Base-by-base conservation (phyloP, 2,113 vertebrate species). In the Xenotilapia caudafasciata region DNA sequence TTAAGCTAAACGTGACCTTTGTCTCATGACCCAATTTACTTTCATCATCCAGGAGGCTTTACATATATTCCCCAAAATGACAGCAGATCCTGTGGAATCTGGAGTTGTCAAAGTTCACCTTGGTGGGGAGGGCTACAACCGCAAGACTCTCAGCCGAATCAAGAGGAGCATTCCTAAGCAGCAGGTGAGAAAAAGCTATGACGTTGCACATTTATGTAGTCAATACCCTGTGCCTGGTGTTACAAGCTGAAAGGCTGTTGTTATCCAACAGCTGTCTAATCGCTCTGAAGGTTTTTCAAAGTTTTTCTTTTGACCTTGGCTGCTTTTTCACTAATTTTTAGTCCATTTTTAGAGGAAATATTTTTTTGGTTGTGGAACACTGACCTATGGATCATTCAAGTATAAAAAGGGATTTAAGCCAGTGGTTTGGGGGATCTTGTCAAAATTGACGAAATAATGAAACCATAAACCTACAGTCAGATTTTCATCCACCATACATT, bases 111-210 rank as follows among this genome's bases (percentile, higher is more conserved):
- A 90, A 88, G 94, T 98, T 84, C 96, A 96, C 51, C 96, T 97
- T 0, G 94, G 96, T 0, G 97, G 97, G 17, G 97, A 97, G 33
- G 96, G 96, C 21, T 98, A 98, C 91, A 98, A 98, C 93, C 97
- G 97, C 35, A 98, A 98, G 95, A 98, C 97, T 0, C 96, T 98
- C 88, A 97, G 96, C 96, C 95, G 97, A 38, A 94, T 97, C 80
- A 98, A 97, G 94, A 97, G 96, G 94, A 97, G 93, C 40, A 90
- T 97, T 83, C 95, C 96, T 47, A 97, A 97, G 90, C 96, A 97
- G 85, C 97, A 98, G 97, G 97, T 97, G 86, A 88, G 90, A 40
- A 17, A 38, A 3, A 11, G 15, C 11, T 55, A 3, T 4, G 14
- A 11, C 28, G 6, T 82, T 40, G 45, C n/a, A 47, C 15, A 35